These are phyloP conservation scores for Operophtera brumata DNA, from an alignment of 2,888 invertebrate species.

Conservation along the genomic window DNA sequence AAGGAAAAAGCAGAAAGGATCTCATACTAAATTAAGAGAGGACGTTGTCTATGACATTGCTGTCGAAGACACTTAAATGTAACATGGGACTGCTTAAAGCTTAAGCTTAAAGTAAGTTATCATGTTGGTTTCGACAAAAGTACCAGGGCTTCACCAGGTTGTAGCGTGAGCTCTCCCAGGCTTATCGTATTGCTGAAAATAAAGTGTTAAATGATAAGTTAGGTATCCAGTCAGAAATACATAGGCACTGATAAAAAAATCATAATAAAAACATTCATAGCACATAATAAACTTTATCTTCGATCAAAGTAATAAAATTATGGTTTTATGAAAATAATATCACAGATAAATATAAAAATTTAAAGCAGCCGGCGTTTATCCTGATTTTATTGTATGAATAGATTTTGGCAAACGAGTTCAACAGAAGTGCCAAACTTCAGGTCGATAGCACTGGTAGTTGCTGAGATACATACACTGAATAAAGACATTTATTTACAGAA, in stretches of 20 bases:
- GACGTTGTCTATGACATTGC: too few relatives aligned
- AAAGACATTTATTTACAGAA: too few relatives aligned
- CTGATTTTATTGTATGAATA: too few relatives aligned
- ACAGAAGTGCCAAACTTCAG: too few relatives aligned
- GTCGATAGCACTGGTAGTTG: too few relatives aligned
- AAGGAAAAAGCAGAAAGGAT: too few relatives aligned
- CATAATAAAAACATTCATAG: slow-evolving; percentile 1
- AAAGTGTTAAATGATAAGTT: not conserved
- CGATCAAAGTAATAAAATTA: not conserved
- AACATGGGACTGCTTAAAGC: too few relatives aligned
- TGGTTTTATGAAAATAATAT: not conserved
- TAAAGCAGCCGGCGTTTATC: too few relatives aligned
- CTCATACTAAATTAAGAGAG: too few relatives aligned
- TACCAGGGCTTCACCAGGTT: slow-evolving; percentile 52
- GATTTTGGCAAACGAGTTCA: too few relatives aligned
- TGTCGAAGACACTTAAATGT: too few relatives aligned
- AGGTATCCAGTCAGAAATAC: not conserved
- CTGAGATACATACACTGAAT: too few relatives aligned
- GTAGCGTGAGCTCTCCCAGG: slow-evolving; percentile 38
- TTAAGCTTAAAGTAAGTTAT: not conserved
- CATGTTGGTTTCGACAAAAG: slow-evolving; percentile 39
- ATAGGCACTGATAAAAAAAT: not conserved
- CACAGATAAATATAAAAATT: not conserved
- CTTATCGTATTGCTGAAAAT: slow-evolving; percentile 38
- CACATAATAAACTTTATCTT: not conserved